These are phyloP conservation scores for Tachysurus vachellii DNA, from an alignment of 2,113 vertebrate species.

Conservation along the genomic window DNA sequence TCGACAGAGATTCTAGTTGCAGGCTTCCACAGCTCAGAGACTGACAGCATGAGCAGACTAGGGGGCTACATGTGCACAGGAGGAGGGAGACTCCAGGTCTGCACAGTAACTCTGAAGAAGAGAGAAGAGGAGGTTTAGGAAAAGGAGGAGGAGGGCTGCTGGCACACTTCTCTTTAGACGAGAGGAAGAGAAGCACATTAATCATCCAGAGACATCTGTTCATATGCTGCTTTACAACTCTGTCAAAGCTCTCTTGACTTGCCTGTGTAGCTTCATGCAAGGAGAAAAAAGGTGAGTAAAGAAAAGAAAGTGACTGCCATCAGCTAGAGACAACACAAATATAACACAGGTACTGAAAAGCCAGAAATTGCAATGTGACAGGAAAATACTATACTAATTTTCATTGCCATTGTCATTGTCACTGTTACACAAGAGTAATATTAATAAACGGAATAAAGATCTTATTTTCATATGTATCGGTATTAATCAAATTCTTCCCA, in stretches of 20 bases:
- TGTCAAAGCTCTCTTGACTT: constrained; percentile 65
- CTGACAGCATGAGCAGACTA: constrained; percentile 53
- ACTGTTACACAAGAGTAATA: background rate
- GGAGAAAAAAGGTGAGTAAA: constrained; percentile 5
- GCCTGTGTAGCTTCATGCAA: constrained; percentile 19
- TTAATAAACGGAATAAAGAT: background rate
- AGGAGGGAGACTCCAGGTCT: constrained; percentile 23
- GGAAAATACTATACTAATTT: background rate
- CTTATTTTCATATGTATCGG: background rate
- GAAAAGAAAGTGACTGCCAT: constrained; percentile 51
- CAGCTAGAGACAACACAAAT: constrained; percentile 58
- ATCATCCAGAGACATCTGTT: constrained; percentile 77
- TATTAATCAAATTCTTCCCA: background rate
- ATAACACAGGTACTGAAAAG: constrained; percentile 57
- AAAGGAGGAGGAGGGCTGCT: constrained; percentile 57
- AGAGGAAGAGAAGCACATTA: constrained; percentile 67
- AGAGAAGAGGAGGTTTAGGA: background rate
- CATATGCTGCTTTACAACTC: constrained; percentile 73
- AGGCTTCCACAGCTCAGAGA: constrained; percentile 20
- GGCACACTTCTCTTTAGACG: constrained; percentile 63
- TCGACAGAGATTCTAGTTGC: background rate
- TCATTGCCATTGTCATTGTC: background rate
- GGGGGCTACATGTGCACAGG: constrained; percentile 6
- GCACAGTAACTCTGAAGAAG: constrained; percentile 35
- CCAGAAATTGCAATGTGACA: background rate